These are phyloP conservation scores for Tenthredo mesomela DNA, from an alignment of 2,888 invertebrate genomes.

Conservation along the genomic window DNA sequence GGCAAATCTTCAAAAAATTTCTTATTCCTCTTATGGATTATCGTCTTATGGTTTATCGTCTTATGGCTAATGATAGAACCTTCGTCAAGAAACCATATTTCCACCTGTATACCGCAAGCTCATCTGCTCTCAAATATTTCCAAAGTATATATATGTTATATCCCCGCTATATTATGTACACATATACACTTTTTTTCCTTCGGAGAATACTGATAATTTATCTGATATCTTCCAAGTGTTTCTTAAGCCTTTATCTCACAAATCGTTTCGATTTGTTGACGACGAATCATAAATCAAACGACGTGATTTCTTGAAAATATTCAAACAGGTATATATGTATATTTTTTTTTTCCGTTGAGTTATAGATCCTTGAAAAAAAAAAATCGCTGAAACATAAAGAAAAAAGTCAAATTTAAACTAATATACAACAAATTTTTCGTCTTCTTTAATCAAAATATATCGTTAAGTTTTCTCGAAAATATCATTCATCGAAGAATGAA, in stretches of 20 bases:
- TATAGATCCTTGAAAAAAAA: neutral
- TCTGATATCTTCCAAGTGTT: slow-evolving; percentile 24
- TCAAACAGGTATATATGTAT: neutral
- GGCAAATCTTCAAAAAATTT: neutral
- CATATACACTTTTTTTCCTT: neutral
- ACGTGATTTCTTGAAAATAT: neutral
- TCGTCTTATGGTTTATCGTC: too few species aligned
- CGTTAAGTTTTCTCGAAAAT: too few species aligned
- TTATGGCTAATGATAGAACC: neutral
- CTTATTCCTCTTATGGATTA: neutral
- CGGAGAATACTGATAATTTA: neutral
- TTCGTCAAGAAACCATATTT: slow-evolving; percentile 49
- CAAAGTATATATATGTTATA: slow-evolving; percentile 9
- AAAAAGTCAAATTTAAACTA: neutral
- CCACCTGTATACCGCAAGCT: slow-evolving; percentile 2
- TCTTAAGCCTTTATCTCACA: slow-evolving; percentile 14
- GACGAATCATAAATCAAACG: neutral
- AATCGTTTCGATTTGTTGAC: slow-evolving; percentile 12
- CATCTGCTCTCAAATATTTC: neutral
- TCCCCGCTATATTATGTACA: neutral
- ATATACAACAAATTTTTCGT: neutral
- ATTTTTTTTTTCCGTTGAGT: neutral
- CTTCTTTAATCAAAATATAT: too few species aligned
- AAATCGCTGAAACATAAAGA: neutral
- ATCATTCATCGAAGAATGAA: neutral